Evolutionary conservation across 1,140 invertebrate genomes (phyloP).

Genomic region (Diorhabda elongata): DNA sequence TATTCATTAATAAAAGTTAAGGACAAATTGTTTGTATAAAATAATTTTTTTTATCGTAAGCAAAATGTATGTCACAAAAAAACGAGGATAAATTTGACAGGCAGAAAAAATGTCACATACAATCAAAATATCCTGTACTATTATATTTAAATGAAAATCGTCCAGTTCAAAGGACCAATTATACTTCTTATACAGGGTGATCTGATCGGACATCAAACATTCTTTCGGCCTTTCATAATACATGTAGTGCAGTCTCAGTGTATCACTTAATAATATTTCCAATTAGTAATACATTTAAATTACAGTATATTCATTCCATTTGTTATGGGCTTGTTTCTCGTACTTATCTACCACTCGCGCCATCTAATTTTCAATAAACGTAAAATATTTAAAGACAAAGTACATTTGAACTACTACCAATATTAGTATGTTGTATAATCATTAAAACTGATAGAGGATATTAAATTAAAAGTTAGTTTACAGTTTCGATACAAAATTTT

Average conservation of each 20-base stretch:
- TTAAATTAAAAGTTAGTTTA: too few species aligned
- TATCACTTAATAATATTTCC: slow-evolving; percentile 40
- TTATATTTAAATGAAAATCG: too few species aligned
- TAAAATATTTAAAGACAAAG: too few species aligned
- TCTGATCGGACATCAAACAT: neutral
- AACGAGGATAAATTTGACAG: neutral
- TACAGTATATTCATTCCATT: slow-evolving; percentile 43
- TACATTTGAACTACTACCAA: too few species aligned
- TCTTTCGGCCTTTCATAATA: slow-evolving; percentile 22
- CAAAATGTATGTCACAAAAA: slow-evolving; percentile 22
- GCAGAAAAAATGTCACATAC: slow-evolving; percentile 5
- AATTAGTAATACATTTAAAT: slow-evolving; percentile 40
- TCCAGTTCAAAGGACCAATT: too few species aligned
- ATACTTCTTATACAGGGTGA: too few species aligned
- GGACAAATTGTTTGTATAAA: slow-evolving; percentile 45
- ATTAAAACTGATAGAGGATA: too few species aligned
- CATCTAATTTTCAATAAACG: neutral
- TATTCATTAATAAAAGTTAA: slow-evolving; percentile 42
- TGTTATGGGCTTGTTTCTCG: slow-evolving; percentile 20
- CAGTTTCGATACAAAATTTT: too few species aligned
- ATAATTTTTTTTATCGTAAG: slow-evolving; percentile 47
- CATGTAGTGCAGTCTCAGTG: slow-evolving; percentile 45
- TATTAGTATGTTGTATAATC: too few species aligned
- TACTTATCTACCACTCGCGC: neutral
- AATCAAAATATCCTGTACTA: too few species aligned